A percentile compares a stretch with the other conserved stretches of the same genome.
Conservation (phyloP, 2,113 vertebrate genomes). For the Nerophis lumbriciformis region DNA sequence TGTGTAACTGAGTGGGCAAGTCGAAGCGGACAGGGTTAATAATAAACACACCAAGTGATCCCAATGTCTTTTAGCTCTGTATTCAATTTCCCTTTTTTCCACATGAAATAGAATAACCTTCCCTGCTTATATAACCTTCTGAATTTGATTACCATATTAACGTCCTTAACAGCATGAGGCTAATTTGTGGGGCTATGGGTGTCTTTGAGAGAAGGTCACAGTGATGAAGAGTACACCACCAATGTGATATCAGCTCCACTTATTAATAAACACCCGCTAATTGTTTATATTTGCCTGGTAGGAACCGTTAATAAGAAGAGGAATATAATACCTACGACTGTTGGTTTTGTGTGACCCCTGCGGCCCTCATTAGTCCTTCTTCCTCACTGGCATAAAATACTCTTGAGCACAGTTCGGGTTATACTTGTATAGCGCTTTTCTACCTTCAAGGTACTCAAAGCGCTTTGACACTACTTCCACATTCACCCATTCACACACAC, state of each 20-base stretch:
- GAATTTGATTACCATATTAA: slow-evolving; percentile 72
- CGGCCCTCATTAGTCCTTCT: slow-evolving; percentile 32
- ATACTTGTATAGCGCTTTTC: no score
- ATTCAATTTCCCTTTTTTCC: slow-evolving; percentile 61
- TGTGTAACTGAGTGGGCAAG: slow-evolving; percentile 41
- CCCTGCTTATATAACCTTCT: slow-evolving; percentile 68
- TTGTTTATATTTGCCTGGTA: slow-evolving; percentile 65
- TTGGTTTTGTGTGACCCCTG: slow-evolving; percentile 5
- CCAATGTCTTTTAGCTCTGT: slow-evolving; percentile 53
- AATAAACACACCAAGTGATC: slow-evolving; percentile 56
- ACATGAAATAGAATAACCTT: slow-evolving; percentile 66
- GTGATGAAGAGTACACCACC: slow-evolving; percentile 63
- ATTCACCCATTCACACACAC: no score
- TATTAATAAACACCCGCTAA: slow-evolving; percentile 61
- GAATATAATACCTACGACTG: slow-evolving; percentile 33
- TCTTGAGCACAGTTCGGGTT: slow-evolving; percentile 2
- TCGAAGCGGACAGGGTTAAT: slow-evolving; percentile 31
- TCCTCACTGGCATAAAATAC: slow-evolving; percentile 42
- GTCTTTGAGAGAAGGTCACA: slow-evolving; percentile 69
- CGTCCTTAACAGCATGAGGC: slow-evolving; percentile 69
- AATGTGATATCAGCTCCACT: slow-evolving; percentile 53
- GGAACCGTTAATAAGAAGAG: slow-evolving; percentile 50
- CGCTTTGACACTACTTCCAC: no score
- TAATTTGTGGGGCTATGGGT: slow-evolving; percentile 70
- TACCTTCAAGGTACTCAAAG: no score